Evolutionary conservation across 2,797 vertebrate species (phyloP), one percentile per base, ranked within the genome.

Genomic region (Girardinus metallicus): DNA sequence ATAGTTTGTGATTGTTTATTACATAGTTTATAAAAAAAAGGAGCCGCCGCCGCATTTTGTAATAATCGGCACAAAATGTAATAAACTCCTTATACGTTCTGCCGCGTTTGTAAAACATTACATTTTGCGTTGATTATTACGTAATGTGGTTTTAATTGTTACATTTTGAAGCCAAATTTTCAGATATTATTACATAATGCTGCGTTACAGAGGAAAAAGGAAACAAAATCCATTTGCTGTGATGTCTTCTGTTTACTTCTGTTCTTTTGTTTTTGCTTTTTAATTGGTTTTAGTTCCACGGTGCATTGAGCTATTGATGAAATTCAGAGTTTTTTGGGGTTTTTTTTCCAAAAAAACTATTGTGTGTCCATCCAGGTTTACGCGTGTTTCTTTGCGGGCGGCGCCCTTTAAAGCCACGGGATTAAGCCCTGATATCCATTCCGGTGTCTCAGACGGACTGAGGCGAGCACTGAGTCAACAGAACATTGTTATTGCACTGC

Each of bases 401-500:
- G 15, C 3, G 1, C 5, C 74, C 18, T 41, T 8, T 55, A 29
- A 29, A 46, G 34, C 44, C 41, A 31, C 16, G 2, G 31, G 49
- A 49, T 18, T 5, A 31, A 60, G 51, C 71, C 26, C 10, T 36
- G 15, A 72, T 66, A 74, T 68, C 47, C 0, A 57, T 72, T 78
- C 6, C 10, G 31, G 31, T 68, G 55, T 76, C 60, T 85, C 77
- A 75, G 64, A 51, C 76, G 55, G 44, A 81, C 80, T 74, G 5
- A 66, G 66, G 85, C 47, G 72, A 41, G 6, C 9, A 16, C 26
- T 75, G 66, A 85, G 68, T 83, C 83, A 70, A 89, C 85, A 82
- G 77, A n/a, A 29, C 41, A 10, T 78, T 64, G 23, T 77, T 81
- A 87, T 90, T 93, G 88, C 91, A 90, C 88, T 93, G 80, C 83